Evolutionary conservation across 2,797 vertebrate species (phyloP).

Genomic region (Rhyacichthys aspro): DNA sequence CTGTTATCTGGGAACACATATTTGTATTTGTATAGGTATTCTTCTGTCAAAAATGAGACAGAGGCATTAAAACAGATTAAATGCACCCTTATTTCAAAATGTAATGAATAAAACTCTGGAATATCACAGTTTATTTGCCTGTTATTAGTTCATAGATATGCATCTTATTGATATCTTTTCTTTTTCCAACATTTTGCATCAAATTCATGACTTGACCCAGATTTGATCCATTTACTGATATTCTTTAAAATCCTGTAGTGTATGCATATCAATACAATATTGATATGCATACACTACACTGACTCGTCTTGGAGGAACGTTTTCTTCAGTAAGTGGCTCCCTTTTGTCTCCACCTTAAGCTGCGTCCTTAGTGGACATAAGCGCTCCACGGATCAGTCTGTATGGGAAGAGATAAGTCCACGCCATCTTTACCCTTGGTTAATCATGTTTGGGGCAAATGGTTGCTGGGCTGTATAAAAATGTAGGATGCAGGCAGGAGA

Average conservation of each 20-base stretch:
- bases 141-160: no score
- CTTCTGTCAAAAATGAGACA: no score
- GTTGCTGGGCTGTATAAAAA: slow-evolving; percentile 58
- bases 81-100: no score
- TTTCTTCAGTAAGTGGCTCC: slow-evolving; percentile 38
- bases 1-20: no score
- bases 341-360: slow-evolving; percentile 53
- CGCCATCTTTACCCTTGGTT: slow-evolving; percentile 70
- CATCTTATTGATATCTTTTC: no score
- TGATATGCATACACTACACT: background rate
- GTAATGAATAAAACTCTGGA: no score
- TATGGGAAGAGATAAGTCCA: slow-evolving; percentile 64
- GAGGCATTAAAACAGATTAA: no score
- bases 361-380: slow-evolving; percentile 50
- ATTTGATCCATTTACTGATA: slow-evolving; percentile 34
- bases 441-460: slow-evolving; percentile 71
- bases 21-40: no score
- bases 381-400: slow-evolving; percentile 51
- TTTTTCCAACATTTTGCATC: no score
- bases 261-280: no score
- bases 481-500: slow-evolving; percentile 43
- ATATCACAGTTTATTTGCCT: no score
- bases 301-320: slow-evolving; percentile 1
- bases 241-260: slow-evolving; percentile 7
- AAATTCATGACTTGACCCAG: no score